Evolutionary conservation across 2,113 vertebrate genomes (phyloP).

Genomic region (Macrotis lagotis): DNA sequence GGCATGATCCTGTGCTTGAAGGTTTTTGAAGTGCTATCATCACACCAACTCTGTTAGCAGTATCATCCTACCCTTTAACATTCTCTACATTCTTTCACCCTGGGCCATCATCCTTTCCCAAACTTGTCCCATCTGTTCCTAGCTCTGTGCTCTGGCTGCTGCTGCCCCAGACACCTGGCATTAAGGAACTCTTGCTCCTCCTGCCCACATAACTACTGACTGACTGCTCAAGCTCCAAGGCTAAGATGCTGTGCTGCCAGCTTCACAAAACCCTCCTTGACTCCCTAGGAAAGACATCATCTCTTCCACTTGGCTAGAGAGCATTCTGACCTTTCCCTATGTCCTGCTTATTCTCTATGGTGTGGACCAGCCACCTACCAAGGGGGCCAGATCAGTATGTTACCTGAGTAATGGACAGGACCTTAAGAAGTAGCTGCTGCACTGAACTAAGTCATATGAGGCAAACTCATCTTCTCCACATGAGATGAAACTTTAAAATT

Average conservation of each 20-base stretch:
- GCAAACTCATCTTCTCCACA: background rate
- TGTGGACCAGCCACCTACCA: background rate
- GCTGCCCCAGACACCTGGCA: background rate
- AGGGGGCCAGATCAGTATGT: background rate
- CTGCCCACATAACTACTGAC: background rate
- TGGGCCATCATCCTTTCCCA: background rate
- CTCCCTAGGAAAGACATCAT: background rate
- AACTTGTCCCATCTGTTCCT: background rate
- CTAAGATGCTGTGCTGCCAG: background rate
- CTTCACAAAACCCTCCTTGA: background rate
- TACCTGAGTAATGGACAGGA: background rate
- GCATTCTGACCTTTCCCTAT: background rate
- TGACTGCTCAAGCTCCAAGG: background rate
- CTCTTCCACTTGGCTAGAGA: background rate
- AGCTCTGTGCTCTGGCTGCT: background rate
- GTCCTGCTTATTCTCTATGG: background rate
- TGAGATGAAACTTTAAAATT: conserved; percentile 10
- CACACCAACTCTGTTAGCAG: background rate
- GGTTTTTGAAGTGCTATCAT: background rate
- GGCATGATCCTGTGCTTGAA: background rate
- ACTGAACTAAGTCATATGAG: background rate
- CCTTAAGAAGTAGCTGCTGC: background rate
- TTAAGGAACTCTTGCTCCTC: background rate
- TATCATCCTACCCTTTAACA: background rate
- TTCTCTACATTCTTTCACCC: background rate